These are phyloP conservation scores for Sympetrum striolatum DNA, from an alignment of 2,888 invertebrate species.

Conservation along the genomic window DNA sequence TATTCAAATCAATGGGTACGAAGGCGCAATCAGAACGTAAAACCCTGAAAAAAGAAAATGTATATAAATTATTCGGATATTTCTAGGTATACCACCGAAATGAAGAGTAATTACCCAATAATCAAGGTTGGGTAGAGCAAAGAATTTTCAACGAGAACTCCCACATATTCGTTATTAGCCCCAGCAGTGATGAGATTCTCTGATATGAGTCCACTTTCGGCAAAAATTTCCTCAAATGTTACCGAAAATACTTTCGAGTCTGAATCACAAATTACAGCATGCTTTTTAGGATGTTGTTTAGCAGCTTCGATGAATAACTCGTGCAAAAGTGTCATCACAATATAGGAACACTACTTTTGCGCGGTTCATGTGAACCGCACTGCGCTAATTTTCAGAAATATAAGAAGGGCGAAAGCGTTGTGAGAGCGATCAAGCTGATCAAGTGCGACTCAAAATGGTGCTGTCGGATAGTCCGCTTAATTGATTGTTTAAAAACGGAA, in stretches of 20 bases:
- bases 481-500: neutral
- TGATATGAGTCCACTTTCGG: slow-evolving; percentile 44
- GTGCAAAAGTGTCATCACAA: slow-evolving; percentile 20
- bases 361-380: neutral
- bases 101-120: slow-evolving; percentile 62
- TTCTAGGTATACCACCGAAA: slow-evolving; percentile 32
- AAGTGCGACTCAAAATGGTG: slow-evolving; percentile 13
- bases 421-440: neutral
- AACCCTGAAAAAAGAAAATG: slow-evolving; percentile 58
- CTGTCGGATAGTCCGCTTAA: neutral
- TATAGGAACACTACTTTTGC: neutral
- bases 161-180: slow-evolving; percentile 55
- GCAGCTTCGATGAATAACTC: slow-evolving; percentile 38
- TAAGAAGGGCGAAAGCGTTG: neutral
- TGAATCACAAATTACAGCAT: slow-evolving; percentile 44
- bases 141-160: slow-evolving; percentile 63
- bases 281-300: slow-evolving; percentile 41
- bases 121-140: slow-evolving; percentile 64
- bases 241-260: neutral
- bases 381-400: neutral
- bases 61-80: neutral
- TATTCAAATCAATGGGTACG: slow-evolving; percentile 61
- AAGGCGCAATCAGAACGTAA: slow-evolving; percentile 64
- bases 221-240: slow-evolving; percentile 34
- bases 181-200: slow-evolving; percentile 45